Evolutionary conservation across 2,888 invertebrate genomes (phyloP).

Genomic region (Exephanes ischioxanthus): DNA sequence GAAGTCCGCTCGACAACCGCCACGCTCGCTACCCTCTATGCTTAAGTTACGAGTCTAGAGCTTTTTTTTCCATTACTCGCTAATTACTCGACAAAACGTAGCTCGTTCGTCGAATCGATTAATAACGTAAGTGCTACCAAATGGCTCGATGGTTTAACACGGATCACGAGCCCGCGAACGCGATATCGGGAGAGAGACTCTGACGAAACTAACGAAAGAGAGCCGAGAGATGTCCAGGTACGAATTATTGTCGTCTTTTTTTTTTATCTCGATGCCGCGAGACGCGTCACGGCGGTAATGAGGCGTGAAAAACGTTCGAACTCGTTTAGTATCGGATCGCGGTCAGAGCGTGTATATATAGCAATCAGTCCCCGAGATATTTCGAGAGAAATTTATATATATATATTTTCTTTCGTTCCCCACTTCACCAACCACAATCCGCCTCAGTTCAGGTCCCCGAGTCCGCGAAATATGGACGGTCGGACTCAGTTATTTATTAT

Average conservation of each 20-base stretch:
- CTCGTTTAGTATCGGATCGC: not conserved
- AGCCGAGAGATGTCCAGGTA: constrained; percentile 10
- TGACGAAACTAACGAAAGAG: constrained; percentile 5
- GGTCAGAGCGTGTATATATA: constrained; percentile 49
- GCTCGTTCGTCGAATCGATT: constrained; percentile 62
- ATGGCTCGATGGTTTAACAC: constrained; percentile 41
- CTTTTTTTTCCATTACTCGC: constrained; percentile 66
- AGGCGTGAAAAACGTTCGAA: constrained; percentile 17
- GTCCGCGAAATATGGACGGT: constrained; percentile 9
- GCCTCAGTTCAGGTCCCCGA: constrained; percentile 7
- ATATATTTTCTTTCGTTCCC: constrained; percentile 15
- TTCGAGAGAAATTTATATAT: constrained; percentile 3
- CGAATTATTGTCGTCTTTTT: constrained; percentile 6
- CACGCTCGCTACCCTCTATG: constrained; percentile 26
- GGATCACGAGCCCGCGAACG: not conserved
- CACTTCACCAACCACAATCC: constrained; percentile 25
- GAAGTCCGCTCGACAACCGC: constrained; percentile 26
- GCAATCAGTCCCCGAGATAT: constrained; percentile 38
- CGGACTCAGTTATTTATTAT: constrained; percentile 74
- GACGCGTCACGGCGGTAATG: not conserved
- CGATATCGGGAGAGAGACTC: not conserved
- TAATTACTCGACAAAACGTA: constrained; percentile 65
- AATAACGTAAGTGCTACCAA: constrained; percentile 56
- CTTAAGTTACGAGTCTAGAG: constrained; percentile 52
- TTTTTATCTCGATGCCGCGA: not conserved